A percentile compares a stretch with the other conserved stretches of the same genome.
phyloP scores from a whole-genome alignment of 1,140 invertebrate species.

The Coenobita brevimanus region DNA sequence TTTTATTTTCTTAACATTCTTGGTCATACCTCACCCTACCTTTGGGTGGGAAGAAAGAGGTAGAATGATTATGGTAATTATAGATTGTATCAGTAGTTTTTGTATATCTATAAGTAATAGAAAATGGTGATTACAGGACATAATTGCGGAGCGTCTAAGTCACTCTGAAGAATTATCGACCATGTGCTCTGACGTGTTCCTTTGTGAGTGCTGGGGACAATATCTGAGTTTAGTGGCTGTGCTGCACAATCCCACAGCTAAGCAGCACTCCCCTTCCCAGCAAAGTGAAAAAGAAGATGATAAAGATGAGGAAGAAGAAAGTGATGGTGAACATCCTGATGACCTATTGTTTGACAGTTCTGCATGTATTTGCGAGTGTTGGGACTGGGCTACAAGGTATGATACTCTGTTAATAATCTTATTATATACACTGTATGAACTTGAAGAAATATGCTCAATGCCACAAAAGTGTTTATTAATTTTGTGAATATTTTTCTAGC shows the following conservation, averaged over 20 bases:
- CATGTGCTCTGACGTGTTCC: slow-evolving; percentile 52
- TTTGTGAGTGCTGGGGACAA: slow-evolving; percentile 54
- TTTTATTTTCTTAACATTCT: too few species aligned
- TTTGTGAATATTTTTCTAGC: too few species aligned
- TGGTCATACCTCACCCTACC: too few species aligned
- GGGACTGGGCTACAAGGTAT: slow-evolving; percentile 48
- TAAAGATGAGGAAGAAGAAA: background rate
- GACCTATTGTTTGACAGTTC: slow-evolving; percentile 39
- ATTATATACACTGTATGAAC: too few species aligned
- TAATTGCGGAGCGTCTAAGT: slow-evolving; percentile 20
- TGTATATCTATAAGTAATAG: too few species aligned
- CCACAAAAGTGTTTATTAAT: too few species aligned
- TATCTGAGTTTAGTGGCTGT: slow-evolving; percentile 57
- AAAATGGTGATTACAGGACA: slow-evolving; percentile 40
- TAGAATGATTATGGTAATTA: too few species aligned
- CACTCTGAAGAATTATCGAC: slow-evolving; percentile 30
- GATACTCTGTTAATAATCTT: too few species aligned
- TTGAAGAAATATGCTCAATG: too few species aligned
- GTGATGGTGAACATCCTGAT: slow-evolving; percentile 13
- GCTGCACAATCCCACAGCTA: slow-evolving; percentile 32
- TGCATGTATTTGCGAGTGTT: slow-evolving; percentile 5
- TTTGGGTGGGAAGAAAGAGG: too few species aligned
- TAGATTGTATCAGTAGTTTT: too few species aligned
- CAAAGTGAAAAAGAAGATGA: background rate
- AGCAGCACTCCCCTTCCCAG: too few species aligned